phyloP scores from a whole-genome alignment of 2,888 invertebrate species.

The Clitarchus hookeri region DNA sequence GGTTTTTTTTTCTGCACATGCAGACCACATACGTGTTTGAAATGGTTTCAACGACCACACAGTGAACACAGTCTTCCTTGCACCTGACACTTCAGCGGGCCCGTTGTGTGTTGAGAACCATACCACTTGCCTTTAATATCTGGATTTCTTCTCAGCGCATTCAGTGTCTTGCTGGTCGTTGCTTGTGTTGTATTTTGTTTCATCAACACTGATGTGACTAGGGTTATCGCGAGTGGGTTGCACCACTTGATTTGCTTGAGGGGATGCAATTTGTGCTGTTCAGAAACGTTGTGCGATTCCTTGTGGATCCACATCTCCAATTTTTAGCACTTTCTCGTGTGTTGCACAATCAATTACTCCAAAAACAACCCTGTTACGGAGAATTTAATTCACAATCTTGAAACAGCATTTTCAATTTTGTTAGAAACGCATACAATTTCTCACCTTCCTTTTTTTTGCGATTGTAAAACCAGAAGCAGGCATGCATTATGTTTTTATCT shows the following conservation, averaged over 20 bases:
- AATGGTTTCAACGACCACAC: too few species aligned
- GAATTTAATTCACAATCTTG: neutral
- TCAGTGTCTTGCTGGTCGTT: too few species aligned
- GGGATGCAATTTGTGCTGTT: neutral
- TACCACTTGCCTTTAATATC: too few species aligned
- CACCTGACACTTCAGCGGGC: too few species aligned
- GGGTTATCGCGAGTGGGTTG: neutral
- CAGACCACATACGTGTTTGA: too few species aligned
- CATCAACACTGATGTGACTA: neutral
- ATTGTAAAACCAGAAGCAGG: neutral
- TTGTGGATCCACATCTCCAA: neutral
- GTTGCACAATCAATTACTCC: neutral
- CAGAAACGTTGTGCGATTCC: neutral
- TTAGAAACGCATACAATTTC: neutral
- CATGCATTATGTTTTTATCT: neutral
- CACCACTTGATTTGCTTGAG: neutral
- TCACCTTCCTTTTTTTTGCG: neutral
- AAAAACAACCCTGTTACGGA: neutral
- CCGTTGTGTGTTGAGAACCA: too few species aligned
- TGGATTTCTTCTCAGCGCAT: too few species aligned
- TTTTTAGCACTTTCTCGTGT: neutral
- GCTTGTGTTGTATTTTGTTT: neutral
- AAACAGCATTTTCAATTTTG: neutral
- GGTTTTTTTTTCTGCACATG: too few species aligned
- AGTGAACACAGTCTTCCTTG: too few species aligned